Evolutionary conservation across 2,888 invertebrate species (phyloP).

Genomic region (Acanthosepion pharaonis): DNA sequence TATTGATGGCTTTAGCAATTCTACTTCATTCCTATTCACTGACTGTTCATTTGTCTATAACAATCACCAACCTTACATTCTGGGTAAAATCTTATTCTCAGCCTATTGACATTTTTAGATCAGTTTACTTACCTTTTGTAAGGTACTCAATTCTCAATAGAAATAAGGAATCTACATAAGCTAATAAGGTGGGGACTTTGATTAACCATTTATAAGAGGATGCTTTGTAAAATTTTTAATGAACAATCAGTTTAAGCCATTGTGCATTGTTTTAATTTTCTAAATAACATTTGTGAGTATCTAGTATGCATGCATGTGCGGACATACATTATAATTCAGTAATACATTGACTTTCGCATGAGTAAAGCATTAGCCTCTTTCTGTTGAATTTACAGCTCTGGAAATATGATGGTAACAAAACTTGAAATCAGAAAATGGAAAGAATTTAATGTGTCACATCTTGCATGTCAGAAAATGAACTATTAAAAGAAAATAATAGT

Average conservation of each 20-base stretch:
- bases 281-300: too few relatives aligned
- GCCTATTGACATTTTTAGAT: background rate
- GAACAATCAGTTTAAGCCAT: background rate
- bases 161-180: background rate
- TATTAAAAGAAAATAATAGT: constrained; percentile 23
- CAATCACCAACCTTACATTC: background rate
- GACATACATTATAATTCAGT: background rate
- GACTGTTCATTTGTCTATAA: constrained; percentile 33
- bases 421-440: constrained; percentile 9
- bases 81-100: background rate
- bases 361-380: background rate
- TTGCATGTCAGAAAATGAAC: constrained; percentile 33
- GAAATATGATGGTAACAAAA: constrained; percentile 9
- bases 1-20: background rate
- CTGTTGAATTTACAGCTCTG: background rate
- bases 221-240: background rate
- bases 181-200: background rate
- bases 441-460: constrained; percentile 22
- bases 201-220: background rate
- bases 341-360: background rate
- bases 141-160: background rate
- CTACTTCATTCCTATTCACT: background rate
- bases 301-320: background rate
- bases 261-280: too few relatives aligned
- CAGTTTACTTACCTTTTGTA: background rate